Evolutionary conservation across 2,888 invertebrate species (phyloP), one percentile per base, ranked within the genome.

Genomic region (Acanthosepion pharaonis): DNA sequence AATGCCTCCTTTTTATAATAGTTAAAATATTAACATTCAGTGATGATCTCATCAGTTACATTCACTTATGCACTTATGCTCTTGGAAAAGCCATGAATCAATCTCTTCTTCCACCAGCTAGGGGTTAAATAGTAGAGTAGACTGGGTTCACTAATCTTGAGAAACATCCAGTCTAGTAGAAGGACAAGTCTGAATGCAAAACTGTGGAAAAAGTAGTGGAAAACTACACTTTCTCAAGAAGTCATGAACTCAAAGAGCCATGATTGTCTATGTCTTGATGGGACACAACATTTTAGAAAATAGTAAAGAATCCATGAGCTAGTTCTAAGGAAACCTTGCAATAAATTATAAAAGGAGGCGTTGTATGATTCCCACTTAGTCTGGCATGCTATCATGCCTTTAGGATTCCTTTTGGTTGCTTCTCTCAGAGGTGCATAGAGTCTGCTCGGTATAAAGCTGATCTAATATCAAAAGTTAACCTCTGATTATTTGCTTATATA

Each of bases 391-490:
- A 78, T 11, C 78, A n/a, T 20, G 8, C 78, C 33, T n/a, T 78
- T n/a, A 15, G n/a, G n/a, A 33, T 78, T 6, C 11, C 33, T 33
- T 78, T 25, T n/a, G 9, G n/a, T 11, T 15, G 78, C n/a, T 78
- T 15, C 78, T 33, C n/a, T 78, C 15, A 18, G n/a, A 78, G n/a
- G 11, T 33, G 42, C n/a, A 78, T 78, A 96, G 99, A 99, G 97
- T 98, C 98, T 53, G 98, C 98, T 95, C 98, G 98, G 97, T 98
- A 99, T 95, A 98, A 98, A 96, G 98, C 98, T 59, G 98, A 98
- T 20, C 97, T 99, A 94, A 98, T 98, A 95, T 99, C 99, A 96
- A 98, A 99, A 97, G 98, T 99, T 95, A 98, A 98, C 95, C 98
- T 98, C 96, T 98, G 99, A 94, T 98, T 95, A n/a, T 93, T 33